Conservation (phyloP, 2,113 vertebrate species). For the Rhinopomastus cyanomelas region DNA sequence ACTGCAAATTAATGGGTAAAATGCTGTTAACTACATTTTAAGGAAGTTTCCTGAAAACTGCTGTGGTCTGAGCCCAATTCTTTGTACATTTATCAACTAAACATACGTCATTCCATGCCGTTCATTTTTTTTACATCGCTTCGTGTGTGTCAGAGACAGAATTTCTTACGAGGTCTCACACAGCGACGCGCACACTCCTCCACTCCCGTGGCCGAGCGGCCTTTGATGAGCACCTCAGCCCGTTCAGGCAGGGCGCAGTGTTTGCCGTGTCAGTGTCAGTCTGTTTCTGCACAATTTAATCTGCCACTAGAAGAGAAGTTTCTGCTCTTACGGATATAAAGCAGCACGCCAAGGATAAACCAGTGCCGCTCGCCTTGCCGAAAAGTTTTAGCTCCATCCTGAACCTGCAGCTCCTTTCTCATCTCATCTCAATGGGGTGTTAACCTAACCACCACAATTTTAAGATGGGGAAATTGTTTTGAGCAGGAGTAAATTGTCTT, state of each 20-base stretch:
- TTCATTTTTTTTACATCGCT: neutral
- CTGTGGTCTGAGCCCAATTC: conserved; percentile 34
- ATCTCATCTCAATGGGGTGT: conserved; percentile 37
- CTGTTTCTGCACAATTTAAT: conserved; percentile 61
- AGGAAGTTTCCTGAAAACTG: conserved; percentile 31
- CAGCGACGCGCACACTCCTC: neutral
- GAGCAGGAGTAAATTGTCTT: conserved; percentile 37
- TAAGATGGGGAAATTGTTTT: neutral
- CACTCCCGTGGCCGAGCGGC: neutral
- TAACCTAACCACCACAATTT: conserved; percentile 51
- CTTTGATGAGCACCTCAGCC: neutral
- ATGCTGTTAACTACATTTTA: conserved; percentile 38
- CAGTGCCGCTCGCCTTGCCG: conserved; percentile 4
- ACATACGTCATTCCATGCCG: neutral
- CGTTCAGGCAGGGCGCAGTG: neutral
- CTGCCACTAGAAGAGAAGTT: conserved; percentile 24
- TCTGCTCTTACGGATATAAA: conserved; percentile 14
- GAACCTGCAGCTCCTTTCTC: conserved; percentile 11
- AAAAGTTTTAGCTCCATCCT: conserved; percentile 43
- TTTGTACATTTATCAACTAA: neutral
- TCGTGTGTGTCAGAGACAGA: neutral
- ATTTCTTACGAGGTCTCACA: neutral
- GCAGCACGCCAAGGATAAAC: conserved; percentile 7
- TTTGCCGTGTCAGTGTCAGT: conserved; percentile 46
- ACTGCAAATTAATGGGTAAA: conserved; percentile 37